Evolutionary conservation across 1,140 invertebrate genomes (phyloP).

Genomic region (Saccostrea cuccullata): DNA sequence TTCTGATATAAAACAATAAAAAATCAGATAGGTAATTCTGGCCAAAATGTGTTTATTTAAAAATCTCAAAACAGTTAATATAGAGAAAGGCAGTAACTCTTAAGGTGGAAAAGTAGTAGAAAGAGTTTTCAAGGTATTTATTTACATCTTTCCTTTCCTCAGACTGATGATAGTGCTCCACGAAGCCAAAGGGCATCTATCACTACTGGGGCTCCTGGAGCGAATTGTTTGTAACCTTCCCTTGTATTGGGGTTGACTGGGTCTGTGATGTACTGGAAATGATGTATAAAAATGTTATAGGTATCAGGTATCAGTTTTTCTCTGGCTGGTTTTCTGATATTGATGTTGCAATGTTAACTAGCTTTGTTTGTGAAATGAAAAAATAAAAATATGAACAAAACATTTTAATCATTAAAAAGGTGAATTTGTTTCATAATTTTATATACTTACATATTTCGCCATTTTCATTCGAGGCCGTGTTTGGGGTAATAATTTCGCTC

Average conservation of each 20-base stretch:
- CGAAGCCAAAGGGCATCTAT: background rate
- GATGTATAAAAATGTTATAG: slow-evolving; percentile 31
- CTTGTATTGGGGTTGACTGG: background rate
- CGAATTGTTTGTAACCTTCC: slow-evolving; percentile 23
- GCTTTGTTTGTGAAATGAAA: background rate
- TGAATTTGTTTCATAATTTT: background rate
- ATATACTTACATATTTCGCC: slow-evolving; percentile 24
- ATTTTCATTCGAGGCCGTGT: background rate
- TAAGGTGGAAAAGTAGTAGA: background rate
- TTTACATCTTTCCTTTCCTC: slow-evolving; percentile 6
- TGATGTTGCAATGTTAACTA: background rate
- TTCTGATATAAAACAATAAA: background rate
- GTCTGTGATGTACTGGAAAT: slow-evolving; percentile 1
- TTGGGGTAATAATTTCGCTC: background rate
- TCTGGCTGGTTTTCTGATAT: background rate
- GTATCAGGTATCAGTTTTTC: slow-evolving; percentile 3
- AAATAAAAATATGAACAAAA: background rate
- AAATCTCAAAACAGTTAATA: slow-evolving; percentile 12
- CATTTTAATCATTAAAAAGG: background rate
- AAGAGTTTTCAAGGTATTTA: background rate
- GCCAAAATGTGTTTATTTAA: background rate
- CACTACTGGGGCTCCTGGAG: slow-evolving; percentile 6
- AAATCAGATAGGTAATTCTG: background rate
- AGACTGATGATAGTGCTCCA: slow-evolving; percentile 17
- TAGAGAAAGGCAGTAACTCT: background rate